Evolutionary conservation across 2,797 vertebrate species (phyloP).

Genomic region (Xenopus petersii): DNA sequence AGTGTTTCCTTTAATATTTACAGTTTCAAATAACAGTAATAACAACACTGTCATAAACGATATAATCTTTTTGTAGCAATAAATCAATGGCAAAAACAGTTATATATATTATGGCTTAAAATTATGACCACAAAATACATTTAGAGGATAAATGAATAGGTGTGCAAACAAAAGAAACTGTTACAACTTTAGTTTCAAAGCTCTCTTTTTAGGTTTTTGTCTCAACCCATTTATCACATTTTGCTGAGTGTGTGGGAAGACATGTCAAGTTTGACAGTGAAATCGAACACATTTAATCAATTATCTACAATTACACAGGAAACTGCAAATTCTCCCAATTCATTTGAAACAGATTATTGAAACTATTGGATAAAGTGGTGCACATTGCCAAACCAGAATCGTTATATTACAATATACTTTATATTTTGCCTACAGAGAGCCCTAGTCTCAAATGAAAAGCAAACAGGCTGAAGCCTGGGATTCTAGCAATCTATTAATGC

Average conservation of each 20-base stretch:
- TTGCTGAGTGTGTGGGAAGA: conserved; percentile 20
- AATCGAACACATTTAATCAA: conserved; percentile 26
- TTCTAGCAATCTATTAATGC: neutral
- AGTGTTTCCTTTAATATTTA: no score
- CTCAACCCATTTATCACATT: conserved; percentile 14
- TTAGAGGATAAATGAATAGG: no score
- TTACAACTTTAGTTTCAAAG: neutral
- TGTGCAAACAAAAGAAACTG: neutral
- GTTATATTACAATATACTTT: neutral
- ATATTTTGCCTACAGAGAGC: neutral
- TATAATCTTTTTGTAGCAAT: no score
- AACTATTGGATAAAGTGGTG: neutral
- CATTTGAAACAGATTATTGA: neutral
- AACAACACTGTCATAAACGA: no score
- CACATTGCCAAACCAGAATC: neutral
- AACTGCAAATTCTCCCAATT: neutral
- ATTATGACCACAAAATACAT: no score
- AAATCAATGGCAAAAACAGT: no score
- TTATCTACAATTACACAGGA: conserved; percentile 5
- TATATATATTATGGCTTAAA: no score
- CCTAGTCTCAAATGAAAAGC: neutral
- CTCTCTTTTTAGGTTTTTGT: neutral
- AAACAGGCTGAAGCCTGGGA: neutral
- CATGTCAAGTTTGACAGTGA: conserved; percentile 17
- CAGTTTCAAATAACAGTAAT: no score